Percentiles rank a stretch among this genome's conserved stretches.
phyloP scores from a whole-genome alignment of 2,888 invertebrate species.

The Dascillus cervinus region DNA sequence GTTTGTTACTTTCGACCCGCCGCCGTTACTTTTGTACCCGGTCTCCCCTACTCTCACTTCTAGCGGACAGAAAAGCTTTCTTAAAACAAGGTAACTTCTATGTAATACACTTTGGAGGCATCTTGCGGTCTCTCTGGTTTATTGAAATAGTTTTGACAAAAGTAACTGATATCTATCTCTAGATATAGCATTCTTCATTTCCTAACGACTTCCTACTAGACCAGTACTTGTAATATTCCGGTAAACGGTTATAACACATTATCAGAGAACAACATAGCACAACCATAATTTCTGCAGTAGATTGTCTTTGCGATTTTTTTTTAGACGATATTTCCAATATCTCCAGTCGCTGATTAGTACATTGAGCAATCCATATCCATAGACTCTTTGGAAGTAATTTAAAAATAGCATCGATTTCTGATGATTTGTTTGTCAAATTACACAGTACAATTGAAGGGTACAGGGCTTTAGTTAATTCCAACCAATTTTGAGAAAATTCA shows the following conservation, averaged over 20 bases:
- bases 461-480: too few species aligned
- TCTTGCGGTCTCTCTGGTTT: constrained; percentile 10
- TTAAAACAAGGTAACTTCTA: constrained; percentile 18
- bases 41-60: constrained; percentile 11
- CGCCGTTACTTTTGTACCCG: too few species aligned
- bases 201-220: constrained; percentile 6
- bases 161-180: constrained; percentile 4
- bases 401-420: constrained; percentile 4
- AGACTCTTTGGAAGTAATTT: constrained; percentile 7
- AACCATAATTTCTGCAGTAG: constrained; percentile 4
- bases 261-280: constrained; percentile 7
- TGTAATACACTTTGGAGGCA: constrained; percentile 16
- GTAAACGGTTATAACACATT: constrained; percentile 8
- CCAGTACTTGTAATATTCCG: constrained; percentile 4
- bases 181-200: constrained; percentile 4
- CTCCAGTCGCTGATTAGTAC: constrained; percentile 5
- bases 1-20: too few species aligned
- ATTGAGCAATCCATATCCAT: constrained; percentile 5
- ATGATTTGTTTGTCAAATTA: constrained; percentile 3
- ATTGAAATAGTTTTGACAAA: constrained; percentile 11
- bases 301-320: constrained; percentile 5
- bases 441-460: constrained; percentile 3
- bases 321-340: constrained; percentile 1
- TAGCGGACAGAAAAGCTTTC: constrained; percentile 13
- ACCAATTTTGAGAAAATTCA: too few species aligned